Evolutionary conservation across 2,888 invertebrate species (phyloP), one percentile per base, ranked within the genome.

Genomic region (Clanis bilineata): DNA sequence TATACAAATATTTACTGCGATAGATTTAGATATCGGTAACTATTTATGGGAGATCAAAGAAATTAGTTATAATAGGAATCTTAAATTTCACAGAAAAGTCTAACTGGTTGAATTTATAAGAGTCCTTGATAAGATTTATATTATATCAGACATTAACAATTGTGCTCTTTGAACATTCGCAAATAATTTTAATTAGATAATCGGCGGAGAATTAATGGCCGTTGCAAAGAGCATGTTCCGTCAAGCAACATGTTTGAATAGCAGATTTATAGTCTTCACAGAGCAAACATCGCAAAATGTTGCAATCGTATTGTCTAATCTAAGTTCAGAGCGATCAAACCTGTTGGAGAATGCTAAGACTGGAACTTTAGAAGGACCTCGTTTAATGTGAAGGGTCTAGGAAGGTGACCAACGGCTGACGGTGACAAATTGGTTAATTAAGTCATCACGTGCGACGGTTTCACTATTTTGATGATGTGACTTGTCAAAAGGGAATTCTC

Each of bases 261-360:
- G 38, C 45, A 58, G 64, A 70, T 67, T 67, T 72, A 72, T 69
- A 67, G 64, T 68, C 69, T 68, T 64, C 60, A 64, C 64, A 62
- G 66, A 64, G 64, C 68, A 70, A 73, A 70, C 72, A 74, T 72
- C 68, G 70, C 66, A 73, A 72, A 64, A 77, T 82, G 74, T 72
- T 62, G 73, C 76, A 79, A 77, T 77, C 70, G 64, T 70, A 75
- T 77, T 77, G 79, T 82, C 78, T 76, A 76, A 82, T 78, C 79
- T 71, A 60, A 69, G 65, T 71, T 68, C 70, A 64, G 66, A 70
- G 69, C 70, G 76, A 79, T 77, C 74, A 78, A 78, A 83, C 82
- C 80, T 82, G 82, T 76, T 68, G 73, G 71, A 85, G 85, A 85
- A 88, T 88, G 83, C 74, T 69, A 72, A 80, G 81, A 82, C 81